These are phyloP conservation scores for Nasonia vitripennis DNA, from an alignment of 1,140 invertebrate species.

Conservation along the genomic window DNA sequence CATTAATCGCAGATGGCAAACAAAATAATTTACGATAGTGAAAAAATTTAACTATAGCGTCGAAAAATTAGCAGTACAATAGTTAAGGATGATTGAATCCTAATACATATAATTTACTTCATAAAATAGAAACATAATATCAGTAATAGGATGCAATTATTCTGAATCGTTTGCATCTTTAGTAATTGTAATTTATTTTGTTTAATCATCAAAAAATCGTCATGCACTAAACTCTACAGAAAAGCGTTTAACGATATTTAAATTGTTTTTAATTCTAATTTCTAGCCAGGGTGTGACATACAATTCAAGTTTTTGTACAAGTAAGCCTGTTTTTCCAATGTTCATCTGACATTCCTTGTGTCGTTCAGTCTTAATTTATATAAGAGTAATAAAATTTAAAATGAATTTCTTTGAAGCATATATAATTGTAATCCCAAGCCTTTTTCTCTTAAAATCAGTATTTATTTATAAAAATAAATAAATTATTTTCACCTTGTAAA, in stretches of 20 bases:
- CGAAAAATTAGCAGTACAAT: conserved; percentile 3
- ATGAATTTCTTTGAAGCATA: conserved; percentile 33
- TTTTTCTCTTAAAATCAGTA: conserved; percentile 20
- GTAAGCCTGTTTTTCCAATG: conserved; percentile 34
- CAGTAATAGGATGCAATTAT: conserved; percentile 20
- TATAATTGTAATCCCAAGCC: conserved; percentile 27
- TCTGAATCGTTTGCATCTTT: neutral
- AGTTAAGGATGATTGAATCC: conserved; percentile 2
- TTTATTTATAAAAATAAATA: conserved; percentile 45
- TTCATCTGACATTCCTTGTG: conserved; percentile 51
- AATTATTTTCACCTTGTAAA: conserved; percentile 21
- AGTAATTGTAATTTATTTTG: conserved; percentile 31
- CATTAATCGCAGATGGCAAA: conserved; percentile 32
- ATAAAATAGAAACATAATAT: conserved; percentile 9
- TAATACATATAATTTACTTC: neutral
- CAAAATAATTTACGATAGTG: conserved; percentile 14
- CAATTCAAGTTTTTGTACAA: conserved; percentile 45
- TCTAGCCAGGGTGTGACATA: conserved; percentile 34
- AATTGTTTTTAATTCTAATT: conserved; percentile 47
- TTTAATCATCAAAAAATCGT: conserved; percentile 29
- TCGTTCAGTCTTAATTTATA: conserved; percentile 43
- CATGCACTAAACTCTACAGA: neutral
- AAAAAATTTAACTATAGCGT: neutral
- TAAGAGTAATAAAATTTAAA: neutral
- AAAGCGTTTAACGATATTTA: neutral